These are phyloP conservation scores for Ridgeia piscesae DNA, from an alignment of 1,140 invertebrate genomes.

Conservation along the genomic window DNA sequence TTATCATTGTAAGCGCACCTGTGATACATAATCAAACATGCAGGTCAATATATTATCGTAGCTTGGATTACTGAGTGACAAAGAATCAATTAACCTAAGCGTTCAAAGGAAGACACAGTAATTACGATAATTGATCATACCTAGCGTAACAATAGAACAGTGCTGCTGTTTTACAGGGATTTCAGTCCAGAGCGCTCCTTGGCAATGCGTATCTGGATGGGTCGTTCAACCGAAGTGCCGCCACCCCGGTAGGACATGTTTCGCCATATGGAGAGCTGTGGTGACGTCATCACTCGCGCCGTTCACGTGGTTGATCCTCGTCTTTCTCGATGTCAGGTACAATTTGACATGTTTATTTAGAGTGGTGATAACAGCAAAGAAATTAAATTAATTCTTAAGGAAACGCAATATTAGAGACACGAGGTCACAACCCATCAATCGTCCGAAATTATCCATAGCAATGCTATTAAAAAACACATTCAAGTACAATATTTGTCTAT, in stretches of 20 bases:
- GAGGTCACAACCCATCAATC: too few species aligned
- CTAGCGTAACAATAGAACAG: background rate
- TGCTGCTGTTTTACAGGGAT: background rate
- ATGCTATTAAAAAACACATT: too few species aligned
- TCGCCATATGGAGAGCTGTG: background rate
- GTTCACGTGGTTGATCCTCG: constrained; percentile 12
- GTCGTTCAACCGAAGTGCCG: background rate
- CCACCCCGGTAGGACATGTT: background rate
- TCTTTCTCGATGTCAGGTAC: constrained; percentile 7
- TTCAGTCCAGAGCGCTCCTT: background rate
- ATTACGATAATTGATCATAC: background rate
- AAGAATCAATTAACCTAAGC: background rate
- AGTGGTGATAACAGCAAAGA: background rate
- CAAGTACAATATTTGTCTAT: too few species aligned
- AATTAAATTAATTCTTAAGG: background rate
- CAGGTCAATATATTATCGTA: background rate
- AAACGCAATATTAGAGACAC: background rate
- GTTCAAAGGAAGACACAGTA: background rate
- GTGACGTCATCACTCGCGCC: background rate
- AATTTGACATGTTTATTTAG: background rate
- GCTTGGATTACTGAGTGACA: background rate
- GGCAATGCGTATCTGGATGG: constrained; percentile 4
- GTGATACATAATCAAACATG: too few species aligned
- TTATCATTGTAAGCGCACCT: too few species aligned
- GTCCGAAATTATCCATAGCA: too few species aligned